Base-by-base conservation (phyloP, 1,140 invertebrate species). In the Arctopsyche grandis region DNA sequence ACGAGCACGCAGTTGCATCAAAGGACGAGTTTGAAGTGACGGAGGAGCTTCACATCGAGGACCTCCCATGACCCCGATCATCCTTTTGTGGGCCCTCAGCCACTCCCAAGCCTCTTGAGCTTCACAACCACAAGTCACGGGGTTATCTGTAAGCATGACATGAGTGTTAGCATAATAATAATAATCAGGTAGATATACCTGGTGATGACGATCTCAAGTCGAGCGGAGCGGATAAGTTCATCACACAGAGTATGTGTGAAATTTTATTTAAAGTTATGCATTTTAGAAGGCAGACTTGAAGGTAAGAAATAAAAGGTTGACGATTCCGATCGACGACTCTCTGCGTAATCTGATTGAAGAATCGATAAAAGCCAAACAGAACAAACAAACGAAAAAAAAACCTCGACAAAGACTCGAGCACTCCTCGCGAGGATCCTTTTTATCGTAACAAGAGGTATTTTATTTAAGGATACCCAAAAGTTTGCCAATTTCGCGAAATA, bases 51-150 rank as follows among this genome's bases (percentile, higher is more conserved):
- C 92, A 85, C 95, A 97, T 75, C 91, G 91, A 60, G 95, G 88
- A 82, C 91, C 89, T 75, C 89, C 88, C 82, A 87, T 85, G 69
- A 87, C 84, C 79, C 89, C 87, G 26, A 92, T 87, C 7, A 93
- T 89, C 79, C 95, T 94, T 80, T 93, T 91, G 88, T 96, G 95
- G 86, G 96, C 94, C 82, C 93, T 90, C 82, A 96, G 90, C 95
- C 95, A 97, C 88, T 93, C 93, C 95, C 95, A 96, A 12, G 96
- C 88, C 83, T 95, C 93, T 87, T 96, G 93, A 43, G 94, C 92
- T 81, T 95, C 93, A 85, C 95, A 96, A 82, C 92, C 93, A 85
- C 95, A 96, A 76, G 92, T 91, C 77, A 96, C 86, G 44, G 95
- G 95, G 87, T 97, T 96, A 83, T 95, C 95, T 97, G 88, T 24